Evolutionary conservation across 2,797 vertebrate genomes (phyloP), one percentile per base, ranked within the genome.

Genomic region (Synanceia verrucosa): DNA sequence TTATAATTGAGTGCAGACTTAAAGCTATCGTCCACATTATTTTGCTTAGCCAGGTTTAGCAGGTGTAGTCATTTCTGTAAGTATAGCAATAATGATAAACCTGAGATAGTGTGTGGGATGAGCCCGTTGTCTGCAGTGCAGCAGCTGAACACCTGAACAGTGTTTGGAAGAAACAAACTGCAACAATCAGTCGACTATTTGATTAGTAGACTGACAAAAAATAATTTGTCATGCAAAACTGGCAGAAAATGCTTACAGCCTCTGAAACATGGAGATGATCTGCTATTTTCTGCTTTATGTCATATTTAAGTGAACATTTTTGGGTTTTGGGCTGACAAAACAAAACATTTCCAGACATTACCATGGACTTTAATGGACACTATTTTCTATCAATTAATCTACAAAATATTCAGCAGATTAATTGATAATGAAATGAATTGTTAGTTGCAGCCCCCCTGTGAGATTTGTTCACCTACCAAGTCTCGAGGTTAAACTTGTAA

Each of bases 1-100:
- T 80, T 76, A 75, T 21, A 7, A 73, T 55, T 39, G 36, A 19
- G 41, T 44, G 43, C 6, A 52, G 26, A 39, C 23, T 36, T 46
- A 19, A 59, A 56, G 18, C 28, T 4, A 19, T 59, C 34, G 16
- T 39, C 33, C 3, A 1, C 0, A 2, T n/a, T 55, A 39, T 60
- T 56, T 59, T 24, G 28, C 26, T 9, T 18, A 8, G 44, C 6
- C 28, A 39, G 50, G 12, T 44, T 76, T 46, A 16, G 16, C 44
- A 65, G 67, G 34, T 50, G 46, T 12, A 53, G 60, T 66, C 1
- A 62, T 81, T 61, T 48, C 18, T 60, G 3, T 47, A 33, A 71
- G 55, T 69, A 76, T n/a, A 55, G 64, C 73, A n/a, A 70, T 69
- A 43, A 67, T 58, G 46, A 57, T 60, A 36, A 57, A 61, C 14